phyloP scores from a whole-genome alignment of 2,888 invertebrate species.

The Perithous albicinctus region DNA sequence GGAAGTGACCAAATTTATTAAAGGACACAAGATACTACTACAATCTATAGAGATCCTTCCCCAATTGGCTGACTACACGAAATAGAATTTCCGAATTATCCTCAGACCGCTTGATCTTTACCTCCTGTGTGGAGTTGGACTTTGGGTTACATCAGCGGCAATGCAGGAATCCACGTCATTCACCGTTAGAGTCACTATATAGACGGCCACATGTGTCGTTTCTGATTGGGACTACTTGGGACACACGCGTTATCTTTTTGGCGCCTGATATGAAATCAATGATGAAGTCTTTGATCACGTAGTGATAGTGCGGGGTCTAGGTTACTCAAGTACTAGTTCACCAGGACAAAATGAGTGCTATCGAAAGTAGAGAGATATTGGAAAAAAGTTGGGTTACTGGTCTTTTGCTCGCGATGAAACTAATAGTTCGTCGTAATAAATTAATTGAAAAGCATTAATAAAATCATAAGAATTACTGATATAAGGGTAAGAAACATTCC shows the following conservation, averaged over 20 bases:
- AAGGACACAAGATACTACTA: conserved; percentile 27
- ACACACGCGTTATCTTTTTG: conserved; percentile 20
- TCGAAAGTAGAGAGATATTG: neutral
- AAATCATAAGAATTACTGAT: neutral
- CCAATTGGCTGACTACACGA: conserved; percentile 11
- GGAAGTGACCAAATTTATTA: conserved; percentile 53
- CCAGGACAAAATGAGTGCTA: neutral
- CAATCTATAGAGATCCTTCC: conserved; percentile 46
- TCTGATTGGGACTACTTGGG: neutral
- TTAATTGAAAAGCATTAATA: neutral
- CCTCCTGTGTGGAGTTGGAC: conserved; percentile 1
- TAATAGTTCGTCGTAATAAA: neutral
- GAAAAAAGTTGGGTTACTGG: neutral
- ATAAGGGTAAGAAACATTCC: no score
- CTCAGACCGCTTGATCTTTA: neutral
- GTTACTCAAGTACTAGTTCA: neutral
- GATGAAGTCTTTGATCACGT: neutral
- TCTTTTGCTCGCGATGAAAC: neutral
- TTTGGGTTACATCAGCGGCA: conserved; percentile 12
- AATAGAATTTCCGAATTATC: conserved; percentile 25
- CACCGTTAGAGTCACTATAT: conserved; percentile 13
- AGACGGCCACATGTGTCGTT: neutral
- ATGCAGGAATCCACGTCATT: conserved; percentile 14
- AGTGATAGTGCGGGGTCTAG: neutral
- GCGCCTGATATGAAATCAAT: conserved; percentile 41